Conservation (phyloP, 2,888 invertebrate genomes). For the Oscheius sp. region DNA sequence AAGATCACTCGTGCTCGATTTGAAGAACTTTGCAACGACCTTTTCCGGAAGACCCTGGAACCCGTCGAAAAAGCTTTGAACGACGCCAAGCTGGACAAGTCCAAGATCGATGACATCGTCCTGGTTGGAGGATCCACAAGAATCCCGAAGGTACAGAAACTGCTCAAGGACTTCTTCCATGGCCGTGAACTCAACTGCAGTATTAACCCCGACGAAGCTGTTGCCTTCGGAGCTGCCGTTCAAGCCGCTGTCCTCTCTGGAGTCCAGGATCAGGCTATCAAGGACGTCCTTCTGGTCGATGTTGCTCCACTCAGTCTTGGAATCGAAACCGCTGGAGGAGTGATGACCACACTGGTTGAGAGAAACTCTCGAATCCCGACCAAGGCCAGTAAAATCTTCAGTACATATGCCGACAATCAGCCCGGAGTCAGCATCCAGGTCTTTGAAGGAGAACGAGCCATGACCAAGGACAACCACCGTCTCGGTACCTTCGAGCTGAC, state of each 20-base stretch:
- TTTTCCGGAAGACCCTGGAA: constrained; percentile 94
- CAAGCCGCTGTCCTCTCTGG: constrained; percentile 58
- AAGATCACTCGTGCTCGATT: constrained; percentile 94
- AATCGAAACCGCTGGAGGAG: constrained; percentile 91
- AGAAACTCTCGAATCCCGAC: constrained; percentile 77
- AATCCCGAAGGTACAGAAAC: constrained; percentile 96
- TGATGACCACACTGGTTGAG: constrained; percentile 92
- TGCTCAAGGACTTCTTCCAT: constrained; percentile 86
- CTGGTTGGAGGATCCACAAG: constrained; percentile 90
- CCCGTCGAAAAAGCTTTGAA: constrained; percentile 95
- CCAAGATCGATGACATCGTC: constrained; percentile 77
- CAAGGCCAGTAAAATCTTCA: constrained; percentile 78
- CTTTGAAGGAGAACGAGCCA: constrained; percentile 78
- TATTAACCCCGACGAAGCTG: constrained; percentile 96
- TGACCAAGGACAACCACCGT: constrained; percentile 75
- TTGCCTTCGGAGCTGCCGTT: constrained; percentile 86
- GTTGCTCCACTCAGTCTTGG: constrained; percentile 90
- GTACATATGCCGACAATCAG: constrained; percentile 92
- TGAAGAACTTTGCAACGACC: constrained; percentile 93
- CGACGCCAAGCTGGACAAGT: constrained; percentile 95
- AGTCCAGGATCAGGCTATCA: constrained; percentile 48
- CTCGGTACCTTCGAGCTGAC: constrained; percentile 75
- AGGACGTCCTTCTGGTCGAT: constrained; percentile 82
- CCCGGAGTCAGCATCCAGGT: constrained; percentile 87
- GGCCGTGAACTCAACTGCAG: constrained; percentile 92